phyloP scores from a whole-genome alignment of 1,140 invertebrate genomes.

The Andricus grossulariae region DNA sequence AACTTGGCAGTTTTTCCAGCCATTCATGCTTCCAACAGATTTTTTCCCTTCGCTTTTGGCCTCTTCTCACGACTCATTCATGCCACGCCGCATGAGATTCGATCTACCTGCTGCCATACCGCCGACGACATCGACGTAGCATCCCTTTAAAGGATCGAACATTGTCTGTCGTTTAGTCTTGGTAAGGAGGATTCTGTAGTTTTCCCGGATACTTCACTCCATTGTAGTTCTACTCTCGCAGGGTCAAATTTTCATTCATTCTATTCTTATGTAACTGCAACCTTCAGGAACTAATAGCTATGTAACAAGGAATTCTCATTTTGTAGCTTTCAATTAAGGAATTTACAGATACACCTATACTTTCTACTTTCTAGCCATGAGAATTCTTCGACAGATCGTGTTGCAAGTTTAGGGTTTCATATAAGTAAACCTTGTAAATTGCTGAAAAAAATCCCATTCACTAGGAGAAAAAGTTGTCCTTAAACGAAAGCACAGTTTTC shows the following conservation, averaged over 20 bases:
- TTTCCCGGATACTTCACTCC: slow-evolving; percentile 28
- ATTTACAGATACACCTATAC: too few relatives aligned
- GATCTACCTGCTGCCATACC: slow-evolving; percentile 48
- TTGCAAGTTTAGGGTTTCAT: too few relatives aligned
- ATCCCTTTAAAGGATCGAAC: too few relatives aligned
- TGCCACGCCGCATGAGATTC: slow-evolving; percentile 64
- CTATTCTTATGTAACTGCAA: slow-evolving; percentile 17
- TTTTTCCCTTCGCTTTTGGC: slow-evolving; percentile 44
- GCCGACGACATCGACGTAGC: not conserved
- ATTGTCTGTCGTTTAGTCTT: not conserved
- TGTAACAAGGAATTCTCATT: not conserved
- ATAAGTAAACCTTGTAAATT: too few relatives aligned
- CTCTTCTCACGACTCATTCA: slow-evolving; percentile 70
- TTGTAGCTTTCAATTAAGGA: slow-evolving; percentile 3
- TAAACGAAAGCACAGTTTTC: too few relatives aligned
- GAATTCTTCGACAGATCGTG: too few relatives aligned
- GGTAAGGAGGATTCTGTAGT: slow-evolving; percentile 12
- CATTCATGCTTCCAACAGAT: slow-evolving; percentile 62
- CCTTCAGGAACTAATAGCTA: slow-evolving; percentile 17
- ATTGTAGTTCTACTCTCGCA: slow-evolving; percentile 12
- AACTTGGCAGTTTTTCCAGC: slow-evolving; percentile 61
- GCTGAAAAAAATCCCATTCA: too few relatives aligned
- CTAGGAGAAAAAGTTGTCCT: too few relatives aligned
- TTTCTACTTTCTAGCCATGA: too few relatives aligned
- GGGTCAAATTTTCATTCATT: slow-evolving; percentile 26